Evolutionary conservation across 2,888 invertebrate genomes (phyloP).

Genomic region (Chorisops tibialis): DNA sequence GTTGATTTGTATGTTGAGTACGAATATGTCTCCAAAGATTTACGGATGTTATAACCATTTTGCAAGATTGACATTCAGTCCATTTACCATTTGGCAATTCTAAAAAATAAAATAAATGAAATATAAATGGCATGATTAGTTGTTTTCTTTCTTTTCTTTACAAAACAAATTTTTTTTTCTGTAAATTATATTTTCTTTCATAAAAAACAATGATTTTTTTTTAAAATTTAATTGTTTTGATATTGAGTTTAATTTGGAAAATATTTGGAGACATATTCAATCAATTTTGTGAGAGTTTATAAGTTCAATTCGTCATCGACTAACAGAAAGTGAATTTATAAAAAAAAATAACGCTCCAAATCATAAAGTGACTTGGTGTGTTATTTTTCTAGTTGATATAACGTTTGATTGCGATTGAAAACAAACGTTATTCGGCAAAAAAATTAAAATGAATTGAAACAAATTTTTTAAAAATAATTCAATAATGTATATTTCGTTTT

Average conservation of each 20-base stretch:
- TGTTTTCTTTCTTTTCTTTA: background rate
- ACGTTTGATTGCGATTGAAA: too few species aligned
- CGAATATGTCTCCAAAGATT: conserved; percentile 55
- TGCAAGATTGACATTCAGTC: conserved; percentile 55
- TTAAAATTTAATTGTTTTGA: background rate
- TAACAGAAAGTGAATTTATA: too few species aligned
- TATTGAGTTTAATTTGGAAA: conserved; percentile 18
- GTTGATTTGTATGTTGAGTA: conserved; percentile 53
- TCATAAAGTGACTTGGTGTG: too few species aligned
- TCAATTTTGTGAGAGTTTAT: too few species aligned
- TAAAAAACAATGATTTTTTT: conserved; percentile 22
- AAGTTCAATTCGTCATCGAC: too few species aligned
- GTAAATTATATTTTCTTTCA: conserved; percentile 15
- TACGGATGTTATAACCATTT: conserved; percentile 53
- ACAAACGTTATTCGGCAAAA: too few species aligned
- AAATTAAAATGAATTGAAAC: too few species aligned
- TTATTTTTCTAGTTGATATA: too few species aligned
- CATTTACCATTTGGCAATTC: conserved; percentile 53
- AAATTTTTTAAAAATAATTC: too few species aligned
- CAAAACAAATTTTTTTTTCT: conserved; percentile 25
- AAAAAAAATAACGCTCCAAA: too few species aligned
- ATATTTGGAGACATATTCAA: conserved; percentile 51
- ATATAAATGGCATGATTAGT: conserved; percentile 13
- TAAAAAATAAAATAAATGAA: conserved; percentile 46
- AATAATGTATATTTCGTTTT: too few species aligned